phyloP scores from a whole-genome alignment of 2,113 vertebrate species.

The Setophaga kirtlandii region DNA sequence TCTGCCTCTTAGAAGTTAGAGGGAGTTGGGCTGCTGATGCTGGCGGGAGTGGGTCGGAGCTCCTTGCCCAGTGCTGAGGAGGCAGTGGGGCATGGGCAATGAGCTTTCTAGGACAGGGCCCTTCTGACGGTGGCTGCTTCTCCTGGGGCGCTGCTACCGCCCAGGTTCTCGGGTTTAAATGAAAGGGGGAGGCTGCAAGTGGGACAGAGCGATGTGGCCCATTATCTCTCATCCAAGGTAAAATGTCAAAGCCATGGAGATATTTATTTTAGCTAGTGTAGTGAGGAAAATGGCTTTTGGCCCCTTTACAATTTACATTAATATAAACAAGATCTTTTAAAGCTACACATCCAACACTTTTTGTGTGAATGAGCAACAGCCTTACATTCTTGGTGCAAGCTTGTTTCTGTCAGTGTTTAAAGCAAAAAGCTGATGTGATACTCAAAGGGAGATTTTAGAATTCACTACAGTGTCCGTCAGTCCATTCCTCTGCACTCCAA shows the following conservation, averaged over 20 bases:
- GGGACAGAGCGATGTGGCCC: not conserved
- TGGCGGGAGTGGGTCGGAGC: accelerated
- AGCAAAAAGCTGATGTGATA: not conserved
- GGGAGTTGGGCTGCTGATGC: not conserved
- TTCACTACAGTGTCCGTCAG: accelerated
- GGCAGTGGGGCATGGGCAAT: accelerated
- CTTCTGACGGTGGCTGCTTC: accelerated
- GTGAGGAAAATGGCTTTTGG: not conserved
- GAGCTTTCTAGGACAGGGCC: not conserved
- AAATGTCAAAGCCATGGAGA: not conserved
- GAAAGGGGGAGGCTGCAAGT: not conserved
- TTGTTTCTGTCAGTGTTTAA: not conserved
- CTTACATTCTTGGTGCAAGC: not conserved
- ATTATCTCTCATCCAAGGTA: not conserved
- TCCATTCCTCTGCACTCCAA: not conserved
- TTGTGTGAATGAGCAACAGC: not conserved
- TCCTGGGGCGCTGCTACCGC: accelerated
- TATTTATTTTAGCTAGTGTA: not conserved
- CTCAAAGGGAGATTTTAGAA: not conserved
- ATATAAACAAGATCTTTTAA: not conserved
- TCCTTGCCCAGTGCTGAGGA: not conserved
- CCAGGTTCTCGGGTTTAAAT: not conserved
- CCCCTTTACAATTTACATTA: not conserved
- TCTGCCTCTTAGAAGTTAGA: not conserved
- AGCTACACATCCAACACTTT: not conserved